Base-by-base conservation (phyloP, 2,113 vertebrate species). In the Dipodomys ordii region DNA sequence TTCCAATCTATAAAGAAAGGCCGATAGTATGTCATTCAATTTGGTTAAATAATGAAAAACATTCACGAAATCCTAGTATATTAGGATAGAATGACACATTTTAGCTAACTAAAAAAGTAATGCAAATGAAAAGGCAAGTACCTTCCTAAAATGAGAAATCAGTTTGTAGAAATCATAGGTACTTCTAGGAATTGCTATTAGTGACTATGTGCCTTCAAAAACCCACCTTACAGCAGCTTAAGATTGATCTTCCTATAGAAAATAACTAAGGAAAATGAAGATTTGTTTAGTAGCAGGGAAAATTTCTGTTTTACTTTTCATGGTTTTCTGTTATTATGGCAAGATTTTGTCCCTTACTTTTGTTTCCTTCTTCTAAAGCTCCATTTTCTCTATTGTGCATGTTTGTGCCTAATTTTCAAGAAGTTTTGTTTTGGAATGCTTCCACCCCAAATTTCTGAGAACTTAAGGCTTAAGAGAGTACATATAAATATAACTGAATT, bases 41-140 rank as follows among this genome's bases (percentile, higher is more conserved):
- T 22, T 49, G 84, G 1, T 68, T 39, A 53, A 91, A 74, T 83
- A 78, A 46, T 67, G 19, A 82, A 84, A 72, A 16, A 71, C 35
- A 46, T 71, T 90, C n/a, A 64, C 49, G 53, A 82, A 90, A 77
- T 82, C 12, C n/a, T 72, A 72, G 32, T 68, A 82, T 78, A 65
- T 74, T 86, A 49, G 60, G 35, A 62, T 11, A 32, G 39, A 89
- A 20, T 19, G 6, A 64, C 11, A 64, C 10, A 77, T 77, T 89
- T 94, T 86, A 82, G 60, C 15, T 92, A 7, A 49, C 49, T 80
- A 74, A 82, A 89, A 76, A 22, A 71, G 27, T 80, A 88, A 80
- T 35, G 20, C 30, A 81, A 53, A 44, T 68, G 18, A 79, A 83
- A 92, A 62, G 60, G 7, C 2, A 57, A 28, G 4, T 30, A 15